phyloP scores from a whole-genome alignment of 2,797 vertebrate species.

The Aulostomus chinensis region DNA sequence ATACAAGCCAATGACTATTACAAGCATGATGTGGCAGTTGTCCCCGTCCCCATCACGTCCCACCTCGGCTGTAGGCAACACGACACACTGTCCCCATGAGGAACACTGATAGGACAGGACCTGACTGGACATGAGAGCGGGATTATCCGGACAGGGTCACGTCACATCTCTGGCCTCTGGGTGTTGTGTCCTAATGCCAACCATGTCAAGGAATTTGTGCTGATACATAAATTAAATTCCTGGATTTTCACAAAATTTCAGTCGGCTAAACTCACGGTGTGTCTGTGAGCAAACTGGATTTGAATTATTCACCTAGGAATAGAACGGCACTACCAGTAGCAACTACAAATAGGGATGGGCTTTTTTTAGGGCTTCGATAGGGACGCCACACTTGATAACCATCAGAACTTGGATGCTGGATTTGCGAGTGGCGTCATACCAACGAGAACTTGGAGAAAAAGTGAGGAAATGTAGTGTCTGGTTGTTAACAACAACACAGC shows the following conservation, averaged over 20 bases:
- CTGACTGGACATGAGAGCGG: conserved; percentile 22
- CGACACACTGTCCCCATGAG: conserved; percentile 7
- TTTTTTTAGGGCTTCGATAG: no score
- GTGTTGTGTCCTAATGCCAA: neutral
- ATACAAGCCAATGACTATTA: neutral
- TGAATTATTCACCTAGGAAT: no score
- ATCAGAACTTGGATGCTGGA: no score
- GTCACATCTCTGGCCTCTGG: conserved; percentile 17
- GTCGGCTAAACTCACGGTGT: no score
- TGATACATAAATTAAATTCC: neutral
- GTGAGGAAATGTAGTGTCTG: no score
- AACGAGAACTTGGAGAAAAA: no score
- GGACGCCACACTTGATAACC: no score
- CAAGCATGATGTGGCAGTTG: conserved; percentile 5
- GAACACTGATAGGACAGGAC: conserved; percentile 28
- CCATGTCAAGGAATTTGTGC: neutral
- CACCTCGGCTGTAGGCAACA: conserved; percentile 52
- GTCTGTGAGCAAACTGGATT: no score
- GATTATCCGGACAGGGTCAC: conserved; percentile 62
- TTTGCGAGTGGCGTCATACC: no score
- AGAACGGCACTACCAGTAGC: no score
- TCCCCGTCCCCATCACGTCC: conserved; percentile 8
- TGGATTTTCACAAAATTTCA: neutral
- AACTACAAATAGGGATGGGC: no score
- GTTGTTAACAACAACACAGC: no score